A percentile compares a stretch with the other conserved stretches of the same genome.
phyloP scores from a whole-genome alignment of 2,797 vertebrate species.

The Sebastes oblongus region DNA sequence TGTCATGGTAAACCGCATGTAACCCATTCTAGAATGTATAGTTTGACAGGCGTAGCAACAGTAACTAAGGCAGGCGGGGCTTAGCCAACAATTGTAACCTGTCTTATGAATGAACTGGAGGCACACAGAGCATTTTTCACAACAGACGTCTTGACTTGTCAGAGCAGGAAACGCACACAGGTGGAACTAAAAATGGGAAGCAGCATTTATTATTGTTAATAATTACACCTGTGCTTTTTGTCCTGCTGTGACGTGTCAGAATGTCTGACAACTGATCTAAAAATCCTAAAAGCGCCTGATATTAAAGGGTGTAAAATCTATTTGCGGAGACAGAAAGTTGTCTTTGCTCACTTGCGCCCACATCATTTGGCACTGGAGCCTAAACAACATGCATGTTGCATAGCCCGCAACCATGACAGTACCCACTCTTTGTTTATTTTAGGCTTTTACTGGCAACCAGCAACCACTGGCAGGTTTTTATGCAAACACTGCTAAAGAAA shows the following conservation, averaged over 20 bases:
- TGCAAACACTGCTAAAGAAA: background rate
- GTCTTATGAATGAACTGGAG: background rate
- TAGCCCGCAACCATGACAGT: slow-evolving; percentile 24
- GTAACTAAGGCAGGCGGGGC: background rate
- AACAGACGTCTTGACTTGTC: background rate
- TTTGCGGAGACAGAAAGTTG: slow-evolving; percentile 32
- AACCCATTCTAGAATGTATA: background rate
- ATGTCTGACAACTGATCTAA: background rate
- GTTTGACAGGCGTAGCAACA: too few species aligned
- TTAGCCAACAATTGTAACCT: background rate
- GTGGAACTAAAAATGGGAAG: background rate
- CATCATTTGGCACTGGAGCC: slow-evolving; percentile 25
- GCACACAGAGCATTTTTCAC: background rate
- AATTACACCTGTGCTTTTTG: background rate
- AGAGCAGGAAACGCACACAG: background rate
- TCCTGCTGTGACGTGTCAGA: background rate
- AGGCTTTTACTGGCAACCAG: background rate
- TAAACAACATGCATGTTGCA: slow-evolving; percentile 38
- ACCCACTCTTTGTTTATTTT: slow-evolving; percentile 21
- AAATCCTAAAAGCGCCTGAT: background rate
- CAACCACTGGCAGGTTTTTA: background rate
- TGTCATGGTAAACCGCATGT: background rate
- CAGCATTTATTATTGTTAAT: background rate
- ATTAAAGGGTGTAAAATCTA: slow-evolving; percentile 10
- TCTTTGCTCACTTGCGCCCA: slow-evolving; percentile 34